Base-by-base conservation (phyloP, 2,797 vertebrate genomes). In the Leptatherina wallacei region DNA sequence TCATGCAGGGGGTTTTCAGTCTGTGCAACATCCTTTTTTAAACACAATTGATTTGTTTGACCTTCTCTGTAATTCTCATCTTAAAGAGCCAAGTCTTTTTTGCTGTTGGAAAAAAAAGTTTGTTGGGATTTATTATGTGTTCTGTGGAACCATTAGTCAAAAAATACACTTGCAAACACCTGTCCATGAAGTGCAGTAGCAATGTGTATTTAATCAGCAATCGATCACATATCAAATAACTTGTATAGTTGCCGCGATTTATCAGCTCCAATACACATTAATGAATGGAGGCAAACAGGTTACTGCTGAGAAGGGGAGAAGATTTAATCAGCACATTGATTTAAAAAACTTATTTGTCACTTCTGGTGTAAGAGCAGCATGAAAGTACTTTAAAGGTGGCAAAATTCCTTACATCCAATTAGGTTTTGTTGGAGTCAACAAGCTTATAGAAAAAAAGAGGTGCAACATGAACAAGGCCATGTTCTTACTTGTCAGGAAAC, bases 401-500 rank as follows among this genome's bases (percentile, higher is more conserved):
- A 56, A 56, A 56, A 32, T 56, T 56, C 29, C 8, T 16, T 10
- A 8, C 29, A 56, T 56, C 24, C 44, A 49, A 68, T 68, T 47
- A 68, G 30, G 11, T 18, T 32, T 63, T 42, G 51, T 18, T 14
- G 22, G 24, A 16, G 38, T 42, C 42, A 47, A 66, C 32, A 61
- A 54, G 20, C 16, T 14, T 30, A 55, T 38, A 61, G 6, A 55
- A 30, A 57, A 42, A 44, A 40, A 27, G n/a, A 61, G 35, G 24
- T 54, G 33, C 14, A 66, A 61, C 22, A 29, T 0, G 1, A 59
- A 54, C 64, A 24, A 78, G 67, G 66, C 3, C 32, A 12, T 72
- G 73, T 54, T 71, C n/a, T 51, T 20, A 20, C 51, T 75, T n/a
- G 20, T 56, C 61, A 88, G 81, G 76, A 85, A 85, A 82, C 49